phyloP scores from a whole-genome alignment of 2,113 vertebrate species.

The Channa argus region DNA sequence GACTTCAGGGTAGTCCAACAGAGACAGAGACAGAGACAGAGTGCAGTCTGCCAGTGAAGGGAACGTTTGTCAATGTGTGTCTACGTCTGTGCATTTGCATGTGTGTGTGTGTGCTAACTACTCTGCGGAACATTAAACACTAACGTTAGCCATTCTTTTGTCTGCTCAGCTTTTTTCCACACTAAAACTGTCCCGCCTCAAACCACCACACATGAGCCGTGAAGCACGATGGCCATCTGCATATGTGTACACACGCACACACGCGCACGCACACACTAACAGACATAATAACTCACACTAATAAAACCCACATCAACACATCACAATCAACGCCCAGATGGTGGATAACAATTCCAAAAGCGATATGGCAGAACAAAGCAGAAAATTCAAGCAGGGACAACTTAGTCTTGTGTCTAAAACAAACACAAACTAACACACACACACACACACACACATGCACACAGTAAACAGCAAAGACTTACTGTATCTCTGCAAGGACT shows the following conservation, averaged over 20 bases:
- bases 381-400: conserved; percentile 30
- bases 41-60: conserved; percentile 37
- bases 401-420: conserved; percentile 30
- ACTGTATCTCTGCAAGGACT: conserved; percentile 83
- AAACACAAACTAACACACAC: conserved; percentile 39
- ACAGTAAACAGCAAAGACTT: conserved; percentile 76
- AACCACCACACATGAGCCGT: conserved; percentile 52
- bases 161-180: conserved; percentile 72
- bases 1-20: conserved; percentile 36
- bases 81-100: conserved; percentile 13
- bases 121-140: conserved; percentile 68
- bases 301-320: conserved; percentile 23
- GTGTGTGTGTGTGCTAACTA: conserved; percentile 42
- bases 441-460: conserved; percentile 30
- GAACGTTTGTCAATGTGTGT: conserved; percentile 30
- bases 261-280: conserved; percentile 19
- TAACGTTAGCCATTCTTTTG: conserved; percentile 58
- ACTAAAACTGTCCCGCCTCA: conserved; percentile 62
- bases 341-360: conserved; percentile 27
- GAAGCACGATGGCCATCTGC: conserved; percentile 32
- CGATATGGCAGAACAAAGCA: conserved; percentile 31
- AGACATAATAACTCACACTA: conserved; percentile 24
- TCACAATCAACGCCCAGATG: conserved; percentile 47
- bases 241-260: conserved; percentile 25
- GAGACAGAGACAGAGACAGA: conserved; percentile 32